Evolutionary conservation across 2,797 vertebrate species (phyloP).

Genomic region (Synaphobranchus kaupii): DNA sequence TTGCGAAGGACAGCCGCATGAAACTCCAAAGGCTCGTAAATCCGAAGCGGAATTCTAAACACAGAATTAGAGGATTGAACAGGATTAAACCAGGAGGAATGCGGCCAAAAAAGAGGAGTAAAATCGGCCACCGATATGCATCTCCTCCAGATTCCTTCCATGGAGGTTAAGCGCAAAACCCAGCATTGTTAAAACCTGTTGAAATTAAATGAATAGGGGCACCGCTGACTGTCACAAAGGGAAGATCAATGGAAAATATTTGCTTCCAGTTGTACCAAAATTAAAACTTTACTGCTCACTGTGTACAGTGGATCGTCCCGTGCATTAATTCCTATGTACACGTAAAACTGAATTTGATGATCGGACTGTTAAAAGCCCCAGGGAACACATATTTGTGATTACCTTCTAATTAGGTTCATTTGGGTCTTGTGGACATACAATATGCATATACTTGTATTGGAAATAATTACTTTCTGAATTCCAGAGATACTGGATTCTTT

Average conservation of each 20-base stretch:
- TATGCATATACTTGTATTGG: too few species aligned
- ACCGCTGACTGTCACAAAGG: neutral
- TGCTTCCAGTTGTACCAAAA: neutral
- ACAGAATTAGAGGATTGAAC: too few species aligned
- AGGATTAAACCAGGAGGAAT: neutral
- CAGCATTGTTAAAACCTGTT: neutral
- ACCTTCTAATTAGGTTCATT: too few species aligned
- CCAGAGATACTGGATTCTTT: too few species aligned
- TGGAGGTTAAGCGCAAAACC: neutral
- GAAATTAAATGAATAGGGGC: neutral
- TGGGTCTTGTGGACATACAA: too few species aligned
- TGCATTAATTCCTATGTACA: neutral
- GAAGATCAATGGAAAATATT: neutral
- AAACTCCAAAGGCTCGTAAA: neutral
- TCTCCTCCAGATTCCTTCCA: neutral
- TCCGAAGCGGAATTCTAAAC: neutral
- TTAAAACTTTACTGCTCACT: neutral
- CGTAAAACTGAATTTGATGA: neutral
- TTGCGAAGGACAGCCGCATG: neutral
- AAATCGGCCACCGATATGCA: neutral
- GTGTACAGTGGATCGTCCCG: neutral
- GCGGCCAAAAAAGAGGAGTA: neutral
- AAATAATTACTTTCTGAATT: too few species aligned
- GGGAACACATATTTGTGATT: too few species aligned
- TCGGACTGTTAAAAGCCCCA: too few species aligned